Evolutionary conservation across 2,888 invertebrate species (phyloP).

Genomic region (Hybos culiciformis): DNA sequence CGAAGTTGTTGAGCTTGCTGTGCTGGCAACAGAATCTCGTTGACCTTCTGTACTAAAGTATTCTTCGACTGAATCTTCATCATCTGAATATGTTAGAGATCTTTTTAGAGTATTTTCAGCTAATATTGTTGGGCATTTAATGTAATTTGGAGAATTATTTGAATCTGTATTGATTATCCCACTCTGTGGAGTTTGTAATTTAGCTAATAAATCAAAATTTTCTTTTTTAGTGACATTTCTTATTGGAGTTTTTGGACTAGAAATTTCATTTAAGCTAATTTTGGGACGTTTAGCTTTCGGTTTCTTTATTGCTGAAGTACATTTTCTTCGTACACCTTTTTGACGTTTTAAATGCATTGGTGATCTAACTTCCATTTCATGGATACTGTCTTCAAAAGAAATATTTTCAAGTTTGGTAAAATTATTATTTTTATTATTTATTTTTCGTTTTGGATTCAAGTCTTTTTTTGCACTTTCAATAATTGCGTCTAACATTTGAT

Average conservation of each 20-base stretch:
- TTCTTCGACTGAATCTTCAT: slow-evolving; percentile 41
- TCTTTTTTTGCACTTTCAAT: slow-evolving; percentile 33
- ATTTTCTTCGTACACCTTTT: slow-evolving; percentile 28
- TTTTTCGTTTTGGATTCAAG: slow-evolving; percentile 4
- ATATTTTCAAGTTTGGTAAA: neutral
- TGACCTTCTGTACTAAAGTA: slow-evolving; percentile 34
- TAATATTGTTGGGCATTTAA: slow-evolving; percentile 35
- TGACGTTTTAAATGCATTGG: slow-evolving; percentile 32
- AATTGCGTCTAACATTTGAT: slow-evolving; percentile 34
- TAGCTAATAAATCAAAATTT: slow-evolving; percentile 13
- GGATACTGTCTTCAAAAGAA: slow-evolving; percentile 23
- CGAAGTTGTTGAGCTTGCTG: slow-evolving; percentile 29
- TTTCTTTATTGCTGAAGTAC: neutral
- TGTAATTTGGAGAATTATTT: neutral
- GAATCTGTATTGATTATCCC: slow-evolving; percentile 31
- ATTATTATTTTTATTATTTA: neutral
- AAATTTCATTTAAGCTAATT: slow-evolving; percentile 26
- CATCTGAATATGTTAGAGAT: slow-evolving; percentile 46
- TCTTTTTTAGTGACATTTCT: slow-evolving; percentile 9
- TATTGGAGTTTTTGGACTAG: slow-evolving; percentile 27
- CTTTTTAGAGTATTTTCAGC: slow-evolving; percentile 39
- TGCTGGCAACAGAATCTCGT: slow-evolving; percentile 40
- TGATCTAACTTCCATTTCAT: slow-evolving; percentile 34
- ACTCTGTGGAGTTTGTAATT: slow-evolving; percentile 19
- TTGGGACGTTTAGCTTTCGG: slow-evolving; percentile 1